Conservation (phyloP, 2,888 invertebrate species). For the Ormyrus thymus region DNA sequence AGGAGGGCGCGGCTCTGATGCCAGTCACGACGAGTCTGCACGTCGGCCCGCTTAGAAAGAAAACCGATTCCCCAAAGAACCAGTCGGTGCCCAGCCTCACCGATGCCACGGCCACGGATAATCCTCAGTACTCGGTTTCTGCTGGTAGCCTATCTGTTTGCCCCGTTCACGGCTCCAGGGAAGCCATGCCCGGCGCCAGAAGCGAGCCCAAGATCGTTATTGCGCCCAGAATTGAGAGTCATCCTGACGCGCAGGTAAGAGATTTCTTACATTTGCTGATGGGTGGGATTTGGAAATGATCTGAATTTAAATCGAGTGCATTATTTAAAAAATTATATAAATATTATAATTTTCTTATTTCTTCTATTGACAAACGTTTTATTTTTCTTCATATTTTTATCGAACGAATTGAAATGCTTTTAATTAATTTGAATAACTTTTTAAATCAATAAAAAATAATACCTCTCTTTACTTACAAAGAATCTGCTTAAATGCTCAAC, state of each 20-base stretch:
- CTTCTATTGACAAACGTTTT: background rate
- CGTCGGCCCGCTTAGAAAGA: slow-evolving; percentile 68
- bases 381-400: too few relatives aligned
- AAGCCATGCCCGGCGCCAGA: slow-evolving; percentile 7
- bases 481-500: too few relatives aligned
- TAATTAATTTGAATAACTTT: too few relatives aligned
- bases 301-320: too few relatives aligned
- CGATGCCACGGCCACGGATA: slow-evolving; percentile 61
- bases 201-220: slow-evolving; percentile 67
- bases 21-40: slow-evolving; percentile 70
- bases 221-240: slow-evolving; percentile 60
- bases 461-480: too few relatives aligned
- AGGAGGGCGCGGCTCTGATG: slow-evolving; percentile 35
- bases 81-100: slow-evolving; percentile 65
- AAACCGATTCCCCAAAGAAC: slow-evolving; percentile 65
- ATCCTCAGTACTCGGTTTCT: slow-evolving; percentile 46
- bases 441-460: too few relatives aligned
- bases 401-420: too few relatives aligned
- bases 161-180: slow-evolving; percentile 62
- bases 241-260: slow-evolving; percentile 5
- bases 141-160: slow-evolving; percentile 60
- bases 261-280: background rate
- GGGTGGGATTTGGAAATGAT: too few relatives aligned
- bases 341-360: background rate
- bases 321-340: background rate